These are phyloP conservation scores for Xanthia icteritia DNA, from an alignment of 2,888 invertebrate genomes.

Conservation along the genomic window DNA sequence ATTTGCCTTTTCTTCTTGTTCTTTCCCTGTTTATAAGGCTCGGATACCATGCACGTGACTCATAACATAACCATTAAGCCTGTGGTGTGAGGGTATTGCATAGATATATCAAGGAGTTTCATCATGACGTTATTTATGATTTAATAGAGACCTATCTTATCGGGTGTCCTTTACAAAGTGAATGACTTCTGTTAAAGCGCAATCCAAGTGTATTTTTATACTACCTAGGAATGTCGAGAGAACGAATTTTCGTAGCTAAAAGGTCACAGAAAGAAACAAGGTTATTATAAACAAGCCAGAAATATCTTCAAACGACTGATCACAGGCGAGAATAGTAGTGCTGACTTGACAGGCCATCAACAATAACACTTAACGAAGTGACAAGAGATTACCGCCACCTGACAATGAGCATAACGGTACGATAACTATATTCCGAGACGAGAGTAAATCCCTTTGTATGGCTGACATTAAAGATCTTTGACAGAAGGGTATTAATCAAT, in stretches of 20 bases:
- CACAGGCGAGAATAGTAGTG: not conserved
- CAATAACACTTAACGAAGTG: slow-evolving; percentile 67
- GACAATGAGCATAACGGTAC: slow-evolving; percentile 17
- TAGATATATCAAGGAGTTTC: slow-evolving; percentile 38
- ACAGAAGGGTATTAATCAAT: slow-evolving; percentile 13
- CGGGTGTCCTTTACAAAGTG: slow-evolving; percentile 4
- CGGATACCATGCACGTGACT: slow-evolving; percentile 41
- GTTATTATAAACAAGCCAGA: not conserved
- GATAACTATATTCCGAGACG: slow-evolving; percentile 32
- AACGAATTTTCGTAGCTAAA: not conserved
- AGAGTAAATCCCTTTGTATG: slow-evolving; percentile 36
- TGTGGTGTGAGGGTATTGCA: slow-evolving; percentile 7
- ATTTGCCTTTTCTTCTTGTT: slow-evolving; percentile 5
- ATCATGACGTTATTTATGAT: slow-evolving; percentile 11
- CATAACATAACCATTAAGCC: slow-evolving; percentile 24
- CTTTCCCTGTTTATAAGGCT: slow-evolving; percentile 4
- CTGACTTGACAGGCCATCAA: slow-evolving; percentile 17
- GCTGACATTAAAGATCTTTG: slow-evolving; percentile 13
- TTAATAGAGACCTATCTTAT: slow-evolving; percentile 34
- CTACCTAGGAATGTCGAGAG: not conserved
- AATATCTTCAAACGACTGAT: slow-evolving; percentile 28
- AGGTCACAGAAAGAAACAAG: not conserved
- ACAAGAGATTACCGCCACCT: slow-evolving; percentile 58
- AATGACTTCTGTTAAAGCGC: not conserved
- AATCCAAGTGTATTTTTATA: not conserved